phyloP scores from a whole-genome alignment of 2,888 invertebrate species.

The Acronicta alni region DNA sequence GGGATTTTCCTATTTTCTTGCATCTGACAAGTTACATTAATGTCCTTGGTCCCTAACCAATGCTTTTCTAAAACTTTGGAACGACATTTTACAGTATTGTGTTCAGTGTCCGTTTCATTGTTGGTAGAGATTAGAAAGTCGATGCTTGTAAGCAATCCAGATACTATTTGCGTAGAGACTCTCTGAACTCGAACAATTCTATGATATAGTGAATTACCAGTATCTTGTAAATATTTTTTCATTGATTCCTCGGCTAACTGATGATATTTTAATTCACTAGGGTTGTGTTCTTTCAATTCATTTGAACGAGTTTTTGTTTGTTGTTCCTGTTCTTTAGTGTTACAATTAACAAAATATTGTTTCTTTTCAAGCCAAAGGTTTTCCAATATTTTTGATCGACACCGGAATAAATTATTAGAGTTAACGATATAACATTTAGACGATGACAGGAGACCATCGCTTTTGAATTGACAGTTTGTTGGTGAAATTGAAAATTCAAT shows the following conservation, averaged over 20 bases:
- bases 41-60: slow-evolving; percentile 53
- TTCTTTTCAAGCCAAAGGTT: slow-evolving; percentile 78
- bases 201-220: slow-evolving; percentile 11
- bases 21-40: slow-evolving; percentile 32
- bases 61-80: slow-evolving; percentile 61
- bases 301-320: slow-evolving; percentile 37
- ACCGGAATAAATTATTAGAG: slow-evolving; percentile 39
- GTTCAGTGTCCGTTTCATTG: background rate
- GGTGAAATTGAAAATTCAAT: slow-evolving; percentile 87
- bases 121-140: slow-evolving; percentile 32
- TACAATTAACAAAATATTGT: slow-evolving; percentile 57
- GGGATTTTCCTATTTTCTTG: background rate
- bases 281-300: slow-evolving; percentile 24
- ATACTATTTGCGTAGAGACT: slow-evolving; percentile 57
- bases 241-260: slow-evolving; percentile 42
- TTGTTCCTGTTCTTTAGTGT: slow-evolving; percentile 29
- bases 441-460: slow-evolving; percentile 22
- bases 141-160: slow-evolving; percentile 51
- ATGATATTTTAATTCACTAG: slow-evolving; percentile 35
- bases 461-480: slow-evolving; percentile 72
- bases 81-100: slow-evolving; percentile 35
- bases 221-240: slow-evolving; percentile 33
- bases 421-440: slow-evolving; percentile 30
- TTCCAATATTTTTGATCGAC: slow-evolving; percentile 74
- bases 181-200: slow-evolving; percentile 39